These are phyloP conservation scores for Hydrolagus colliei DNA, from an alignment of 2,797 vertebrate genomes.

Conservation along the genomic window DNA sequence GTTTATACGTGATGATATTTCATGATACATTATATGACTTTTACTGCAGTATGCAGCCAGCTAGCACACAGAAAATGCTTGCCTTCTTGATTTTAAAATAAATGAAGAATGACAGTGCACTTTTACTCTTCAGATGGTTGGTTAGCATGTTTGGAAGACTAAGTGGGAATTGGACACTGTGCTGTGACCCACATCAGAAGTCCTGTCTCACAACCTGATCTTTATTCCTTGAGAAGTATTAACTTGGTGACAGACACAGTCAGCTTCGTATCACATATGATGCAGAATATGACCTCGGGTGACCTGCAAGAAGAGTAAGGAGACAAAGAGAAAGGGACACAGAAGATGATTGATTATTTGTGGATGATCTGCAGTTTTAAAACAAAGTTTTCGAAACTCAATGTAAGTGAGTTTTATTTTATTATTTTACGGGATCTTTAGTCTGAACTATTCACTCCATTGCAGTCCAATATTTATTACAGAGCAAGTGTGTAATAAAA, in stretches of 20 bases:
- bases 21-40: background rate
- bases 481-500: background rate
- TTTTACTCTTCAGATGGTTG: background rate
- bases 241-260: background rate
- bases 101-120: background rate
- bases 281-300: background rate
- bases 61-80: background rate
- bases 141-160: background rate
- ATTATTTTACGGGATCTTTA: background rate
- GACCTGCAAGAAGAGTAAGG: background rate
- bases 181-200: background rate
- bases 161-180: background rate
- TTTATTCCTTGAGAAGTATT: background rate
- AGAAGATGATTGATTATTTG: constrained; percentile 10
- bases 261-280: too few relatives aligned
- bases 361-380: background rate
- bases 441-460: background rate
- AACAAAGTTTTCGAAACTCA: background rate
- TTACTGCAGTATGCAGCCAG: too few relatives aligned
- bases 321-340: background rate
- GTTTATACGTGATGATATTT: background rate
- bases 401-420: background rate
- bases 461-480: background rate
- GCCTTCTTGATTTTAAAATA: background rate
- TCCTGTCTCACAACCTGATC: background rate